Evolutionary conservation across 2,113 vertebrate genomes (phyloP).

Genomic region (Todiramphus chloris): DNA sequence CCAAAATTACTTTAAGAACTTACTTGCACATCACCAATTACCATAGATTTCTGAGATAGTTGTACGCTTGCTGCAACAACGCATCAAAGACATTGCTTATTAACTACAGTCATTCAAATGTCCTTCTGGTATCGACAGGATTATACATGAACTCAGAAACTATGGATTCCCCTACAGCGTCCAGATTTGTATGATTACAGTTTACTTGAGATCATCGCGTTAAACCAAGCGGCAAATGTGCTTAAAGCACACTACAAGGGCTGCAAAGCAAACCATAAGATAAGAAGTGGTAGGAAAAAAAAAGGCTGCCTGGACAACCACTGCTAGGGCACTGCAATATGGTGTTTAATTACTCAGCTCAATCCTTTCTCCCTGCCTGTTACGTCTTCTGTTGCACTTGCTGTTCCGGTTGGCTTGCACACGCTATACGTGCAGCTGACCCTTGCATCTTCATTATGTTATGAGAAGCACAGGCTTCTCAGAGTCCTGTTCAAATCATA

Average conservation of each 20-base stretch:
- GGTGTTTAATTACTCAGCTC: neutral
- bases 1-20: neutral
- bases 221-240: neutral
- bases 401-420: neutral
- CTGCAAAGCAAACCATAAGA: neutral
- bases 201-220: neutral
- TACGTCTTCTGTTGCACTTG: neutral
- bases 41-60: accelerated
- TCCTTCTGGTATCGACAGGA: neutral
- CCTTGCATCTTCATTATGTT: neutral
- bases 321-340: neutral
- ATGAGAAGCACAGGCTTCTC: neutral
- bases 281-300: neutral
- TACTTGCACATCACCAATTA: neutral
- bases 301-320: neutral
- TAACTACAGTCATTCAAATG: neutral
- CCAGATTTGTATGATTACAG: neutral
- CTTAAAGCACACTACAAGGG: neutral
- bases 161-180: neutral
- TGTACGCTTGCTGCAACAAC: neutral
- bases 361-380: neutral
- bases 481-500: neutral
- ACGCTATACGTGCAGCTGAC: accelerated
- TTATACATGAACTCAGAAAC: neutral
- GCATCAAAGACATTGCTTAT: neutral